Base-by-base conservation (phyloP, 37 sponge, comb jelly and placozoan genomes). In the Lycopodina hypogea region DNA sequence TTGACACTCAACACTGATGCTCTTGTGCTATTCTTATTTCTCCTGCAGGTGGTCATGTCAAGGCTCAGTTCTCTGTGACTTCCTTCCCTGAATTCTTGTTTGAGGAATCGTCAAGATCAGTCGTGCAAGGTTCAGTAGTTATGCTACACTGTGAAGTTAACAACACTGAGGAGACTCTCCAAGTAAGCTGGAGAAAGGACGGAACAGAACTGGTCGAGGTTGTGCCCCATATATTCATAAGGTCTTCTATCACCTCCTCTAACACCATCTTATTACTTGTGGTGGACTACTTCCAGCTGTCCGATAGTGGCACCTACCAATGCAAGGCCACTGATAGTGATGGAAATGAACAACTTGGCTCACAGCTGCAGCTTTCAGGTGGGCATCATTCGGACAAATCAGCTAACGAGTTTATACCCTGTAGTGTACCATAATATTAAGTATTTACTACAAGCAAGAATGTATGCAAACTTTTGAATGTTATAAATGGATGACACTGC, bases 181-280 rank as follows among this genome's bases (percentile, higher is more conserved):
- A n/a, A n/a, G 72, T 83, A 30, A 69, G 77, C 28, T 83, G 84
- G 84, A 53, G n/a, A 23, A 76, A 42, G 52, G 48, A 76, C 75
- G 57, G 75, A 1, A 37, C 1, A 58, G 3, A 41, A 23, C 39
- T 76, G n/a, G 42, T 39, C 19, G 56, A 42, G 69, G 81, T 69
- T 42, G 65, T 76, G 34, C 84, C 84, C 30, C 84, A 69, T 59
- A 30, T 83, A 22, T 67, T 69, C 26, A 57, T 76, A 21, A 75
- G 77, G 69, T 69, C 22, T 42, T 50, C 55, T 41, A 59, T 4
- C 37, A 48, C 23, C n/a, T 22, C 23, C 41, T 69, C 30, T 3
- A 23, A 26, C 30, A 37, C 68, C 28, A 69, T 59, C 23, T 83
- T 76, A 15, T 17, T 76, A 28, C 51, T 83, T 23, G 66, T 67